Conservation (phyloP, 2,113 vertebrate genomes). For the Boleophthalmus pectinirostris region DNA sequence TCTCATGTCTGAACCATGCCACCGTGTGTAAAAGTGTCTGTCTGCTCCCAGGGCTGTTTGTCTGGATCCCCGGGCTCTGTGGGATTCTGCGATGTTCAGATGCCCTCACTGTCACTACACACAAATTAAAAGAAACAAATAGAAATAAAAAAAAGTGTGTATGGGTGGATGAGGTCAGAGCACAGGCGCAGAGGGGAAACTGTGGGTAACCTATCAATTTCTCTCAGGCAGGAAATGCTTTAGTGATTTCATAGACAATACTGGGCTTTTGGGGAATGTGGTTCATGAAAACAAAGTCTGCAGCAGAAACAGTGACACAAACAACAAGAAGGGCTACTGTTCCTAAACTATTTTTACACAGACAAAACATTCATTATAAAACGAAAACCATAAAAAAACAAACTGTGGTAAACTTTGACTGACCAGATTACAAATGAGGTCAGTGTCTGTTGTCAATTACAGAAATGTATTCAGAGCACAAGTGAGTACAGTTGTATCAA, state of each 20-base stretch:
- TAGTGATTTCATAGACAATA: slow-evolving; percentile 5
- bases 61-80: slow-evolving; percentile 27
- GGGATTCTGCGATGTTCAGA: slow-evolving; percentile 33
- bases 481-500: too few species aligned
- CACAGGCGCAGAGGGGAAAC: slow-evolving; percentile 39
- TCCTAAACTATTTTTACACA: background rate
- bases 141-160: background rate
- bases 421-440: background rate
- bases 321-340: slow-evolving; percentile 8
- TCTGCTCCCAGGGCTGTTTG: slow-evolving; percentile 22
- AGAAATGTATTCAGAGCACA: too few species aligned
- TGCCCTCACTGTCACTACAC: background rate
- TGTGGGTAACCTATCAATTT: slow-evolving; percentile 9
- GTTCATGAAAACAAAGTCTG: background rate
- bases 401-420: background rate
- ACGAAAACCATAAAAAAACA: background rate
- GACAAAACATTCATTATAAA: background rate
- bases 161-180: slow-evolving; percentile 35
- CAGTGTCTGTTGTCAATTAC: background rate
- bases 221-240: slow-evolving; percentile 13
- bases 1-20: background rate
- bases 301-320: background rate
- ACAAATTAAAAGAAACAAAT: background rate
- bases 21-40: slow-evolving; percentile 28
- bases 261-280: background rate